Evolutionary conservation across 37 sponge, comb jelly and placozoan species (phyloP), one percentile per base, ranked within the genome.

Genomic region (Corticium candelabrum): DNA sequence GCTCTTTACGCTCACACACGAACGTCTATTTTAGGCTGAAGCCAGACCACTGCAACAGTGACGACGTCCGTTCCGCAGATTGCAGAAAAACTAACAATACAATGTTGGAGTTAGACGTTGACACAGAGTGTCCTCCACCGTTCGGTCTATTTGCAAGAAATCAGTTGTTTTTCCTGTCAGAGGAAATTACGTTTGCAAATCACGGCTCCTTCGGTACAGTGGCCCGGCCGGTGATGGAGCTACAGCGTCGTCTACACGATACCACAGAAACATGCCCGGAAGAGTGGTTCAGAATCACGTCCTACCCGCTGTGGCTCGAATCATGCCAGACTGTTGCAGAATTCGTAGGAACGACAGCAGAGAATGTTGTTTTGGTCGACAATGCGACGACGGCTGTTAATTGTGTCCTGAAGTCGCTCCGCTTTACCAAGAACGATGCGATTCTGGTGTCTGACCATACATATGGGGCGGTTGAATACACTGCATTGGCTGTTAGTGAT

Each of bases 191-290:
- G 1, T 82, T 82, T 38, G 39, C 68, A 27, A 88, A 88, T 56
- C 85, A 85, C 39, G 85, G 86, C 40, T 81, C 89, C 7, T 85
- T 82, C 68, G 86, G 86, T 3, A 40, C 80, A 31, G 83, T 88
- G 3, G 86, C 89, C 27, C 21, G 76, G 3, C 67, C 83, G 27
- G 76, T 88, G 4, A 43, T 34, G 11, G 76, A 41, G 30, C 37
- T 62, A 0, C 77, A 69, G 29, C 27, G 15, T 0, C 31, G 56
- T 21, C 74, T 77, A 7, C 69, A 76, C 21, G 41, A 40, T n/a
- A 35, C 62, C 39, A 69, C 81, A 2, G 83, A 88, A 69, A 36
- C 34, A 0, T 4, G 81, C 29, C 83, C 82, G 3, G 85, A 88
- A 67, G 2, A 3, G 34, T 88, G 85, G 85, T 86, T 82, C 82